These are phyloP conservation scores for Callimorpha dominula DNA, from an alignment of 2,888 invertebrate species.

Conservation along the genomic window DNA sequence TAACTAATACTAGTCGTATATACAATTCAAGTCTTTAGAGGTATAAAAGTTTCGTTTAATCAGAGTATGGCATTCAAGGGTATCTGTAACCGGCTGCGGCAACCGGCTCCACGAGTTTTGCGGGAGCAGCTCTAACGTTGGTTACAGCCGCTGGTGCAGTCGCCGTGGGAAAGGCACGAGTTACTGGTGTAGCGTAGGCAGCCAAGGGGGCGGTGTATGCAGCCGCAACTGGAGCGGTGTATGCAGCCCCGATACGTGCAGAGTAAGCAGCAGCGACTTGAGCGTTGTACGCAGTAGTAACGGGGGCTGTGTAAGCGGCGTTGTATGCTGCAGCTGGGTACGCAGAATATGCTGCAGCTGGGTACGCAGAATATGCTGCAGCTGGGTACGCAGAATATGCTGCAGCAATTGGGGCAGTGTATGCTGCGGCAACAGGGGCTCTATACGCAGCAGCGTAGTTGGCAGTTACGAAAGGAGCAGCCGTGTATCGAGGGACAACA, in stretches of 20 bases:
- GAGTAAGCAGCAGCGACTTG: slow-evolving; percentile 38
- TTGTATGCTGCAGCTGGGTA: slow-evolving; percentile 31
- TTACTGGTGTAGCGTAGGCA: slow-evolving; percentile 49
- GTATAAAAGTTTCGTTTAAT: slow-evolving; percentile 62
- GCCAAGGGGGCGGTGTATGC: slow-evolving; percentile 34
- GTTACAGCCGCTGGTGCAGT: slow-evolving; percentile 86
- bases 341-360: slow-evolving; percentile 21
- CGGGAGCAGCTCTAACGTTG: slow-evolving; percentile 88
- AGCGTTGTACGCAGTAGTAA: neutral
- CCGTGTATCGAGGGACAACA: slow-evolving; percentile 29
- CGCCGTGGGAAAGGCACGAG: slow-evolving; percentile 69
- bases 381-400: slow-evolving; percentile 37
- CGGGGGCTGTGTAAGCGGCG: slow-evolving; percentile 29
- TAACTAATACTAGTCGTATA: slow-evolving; percentile 63
- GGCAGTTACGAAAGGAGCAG: slow-evolving; percentile 36
- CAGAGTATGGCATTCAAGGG: slow-evolving; percentile 65
- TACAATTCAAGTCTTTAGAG: slow-evolving; percentile 77
- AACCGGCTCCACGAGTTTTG: slow-evolving; percentile 86
- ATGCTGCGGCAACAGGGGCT: slow-evolving; percentile 39
- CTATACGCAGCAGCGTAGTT: slow-evolving; percentile 48
- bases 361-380: slow-evolving; percentile 32
- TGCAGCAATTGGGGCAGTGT: slow-evolving; percentile 37
- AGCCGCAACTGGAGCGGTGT: slow-evolving; percentile 31
- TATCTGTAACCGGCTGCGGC: slow-evolving; percentile 76
- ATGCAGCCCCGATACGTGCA: slow-evolving; percentile 39